phyloP scores from a whole-genome alignment of 2,888 invertebrate genomes.

The Philopedon plagiatum region DNA sequence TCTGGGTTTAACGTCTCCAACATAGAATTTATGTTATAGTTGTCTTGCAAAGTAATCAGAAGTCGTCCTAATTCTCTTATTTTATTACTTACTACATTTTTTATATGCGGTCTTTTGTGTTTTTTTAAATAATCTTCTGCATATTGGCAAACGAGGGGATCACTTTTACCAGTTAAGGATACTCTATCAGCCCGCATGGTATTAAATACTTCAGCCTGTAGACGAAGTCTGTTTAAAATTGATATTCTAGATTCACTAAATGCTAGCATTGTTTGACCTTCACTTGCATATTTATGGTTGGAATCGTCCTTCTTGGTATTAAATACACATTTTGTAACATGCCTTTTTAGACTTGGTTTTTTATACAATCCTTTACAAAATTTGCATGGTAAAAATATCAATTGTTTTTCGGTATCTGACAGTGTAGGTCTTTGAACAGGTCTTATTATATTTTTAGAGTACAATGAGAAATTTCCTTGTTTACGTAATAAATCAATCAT shows the following conservation, averaged over 20 bases:
- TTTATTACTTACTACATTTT: slow-evolving; percentile 54
- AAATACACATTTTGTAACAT: slow-evolving; percentile 47
- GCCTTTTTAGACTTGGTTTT: slow-evolving; percentile 37
- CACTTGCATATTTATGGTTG: slow-evolving; percentile 43
- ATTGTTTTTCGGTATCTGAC: not conserved
- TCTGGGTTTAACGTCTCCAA: slow-evolving; percentile 43
- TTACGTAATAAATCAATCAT: slow-evolving; percentile 48
- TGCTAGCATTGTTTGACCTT: slow-evolving; percentile 48
- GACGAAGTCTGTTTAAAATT: slow-evolving; percentile 48
- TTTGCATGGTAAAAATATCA: slow-evolving; percentile 48
- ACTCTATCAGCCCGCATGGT: slow-evolving; percentile 54
- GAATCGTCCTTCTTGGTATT: slow-evolving; percentile 27
- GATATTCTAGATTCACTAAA: slow-evolving; percentile 49
- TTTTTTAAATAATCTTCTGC: slow-evolving; percentile 55
- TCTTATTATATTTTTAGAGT: slow-evolving; percentile 47
- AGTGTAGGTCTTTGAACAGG: slow-evolving; percentile 52
- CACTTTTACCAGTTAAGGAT: slow-evolving; percentile 51
- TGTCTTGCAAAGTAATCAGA: slow-evolving; percentile 50
- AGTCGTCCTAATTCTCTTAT: slow-evolving; percentile 55
- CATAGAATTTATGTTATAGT: slow-evolving; percentile 39
- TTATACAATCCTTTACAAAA: slow-evolving; percentile 53
- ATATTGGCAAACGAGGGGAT: slow-evolving; percentile 54
- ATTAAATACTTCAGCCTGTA: slow-evolving; percentile 54
- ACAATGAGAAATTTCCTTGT: slow-evolving; percentile 50
- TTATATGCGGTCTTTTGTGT: slow-evolving; percentile 56